Evolutionary conservation across 2,113 vertebrate genomes (phyloP).

Genomic region (Pangasianodon gigas): DNA sequence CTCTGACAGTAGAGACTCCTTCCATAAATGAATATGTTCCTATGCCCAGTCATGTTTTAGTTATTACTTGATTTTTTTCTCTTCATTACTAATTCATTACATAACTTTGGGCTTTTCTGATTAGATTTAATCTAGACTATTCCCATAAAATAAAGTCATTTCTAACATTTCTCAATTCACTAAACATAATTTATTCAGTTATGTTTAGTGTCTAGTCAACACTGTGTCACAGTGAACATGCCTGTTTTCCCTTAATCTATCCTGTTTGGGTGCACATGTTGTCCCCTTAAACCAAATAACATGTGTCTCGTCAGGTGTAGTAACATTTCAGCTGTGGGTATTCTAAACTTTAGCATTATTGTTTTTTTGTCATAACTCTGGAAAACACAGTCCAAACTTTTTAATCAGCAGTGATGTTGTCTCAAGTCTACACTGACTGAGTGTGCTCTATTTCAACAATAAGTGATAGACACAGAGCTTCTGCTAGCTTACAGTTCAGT

Average conservation of each 20-base stretch:
- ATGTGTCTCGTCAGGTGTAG: slow-evolving; percentile 10
- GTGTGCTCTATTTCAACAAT: background rate
- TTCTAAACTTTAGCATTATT: background rate
- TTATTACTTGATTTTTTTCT: background rate
- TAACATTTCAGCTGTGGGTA: slow-evolving; percentile 31
- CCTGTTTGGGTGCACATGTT: background rate
- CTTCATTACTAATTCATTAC: background rate
- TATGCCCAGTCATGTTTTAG: background rate
- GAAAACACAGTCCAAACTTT: background rate
- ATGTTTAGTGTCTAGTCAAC: background rate
- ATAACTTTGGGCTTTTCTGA: background rate
- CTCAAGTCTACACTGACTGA: background rate
- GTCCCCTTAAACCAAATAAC: slow-evolving; percentile 9
- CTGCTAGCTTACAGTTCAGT: background rate
- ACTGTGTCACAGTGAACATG: slow-evolving; percentile 18
- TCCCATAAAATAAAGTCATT: background rate
- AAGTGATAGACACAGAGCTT: background rate
- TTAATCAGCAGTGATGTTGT: background rate
- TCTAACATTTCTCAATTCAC: background rate
- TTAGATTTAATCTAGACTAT: background rate
- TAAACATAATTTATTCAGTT: background rate
- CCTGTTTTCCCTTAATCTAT: slow-evolving; percentile 5
- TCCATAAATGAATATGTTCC: background rate
- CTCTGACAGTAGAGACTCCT: background rate
- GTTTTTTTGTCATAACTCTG: background rate